Percentiles rank a stretch among this genome's conserved stretches.
Evolutionary conservation across 2,113 vertebrate genomes (phyloP).

Genomic region (Oxygymnocypris stewartii): DNA sequence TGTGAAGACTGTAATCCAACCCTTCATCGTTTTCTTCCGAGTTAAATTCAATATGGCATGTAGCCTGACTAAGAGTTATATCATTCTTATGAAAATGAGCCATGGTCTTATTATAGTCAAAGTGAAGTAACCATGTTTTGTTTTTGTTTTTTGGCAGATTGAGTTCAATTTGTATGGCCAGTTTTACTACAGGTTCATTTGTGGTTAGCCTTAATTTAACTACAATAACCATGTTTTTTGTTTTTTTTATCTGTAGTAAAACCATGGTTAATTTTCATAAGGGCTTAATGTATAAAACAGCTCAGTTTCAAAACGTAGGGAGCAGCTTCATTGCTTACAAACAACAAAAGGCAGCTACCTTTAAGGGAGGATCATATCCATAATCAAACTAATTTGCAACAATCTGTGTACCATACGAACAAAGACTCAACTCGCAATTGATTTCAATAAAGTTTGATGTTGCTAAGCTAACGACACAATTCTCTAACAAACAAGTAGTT

Average conservation of each 20-base stretch:
- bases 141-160: too few species aligned
- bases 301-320: neutral
- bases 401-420: too few species aligned
- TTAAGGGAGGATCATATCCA: neutral
- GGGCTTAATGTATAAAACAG: neutral
- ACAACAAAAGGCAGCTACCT: neutral
- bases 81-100: neutral
- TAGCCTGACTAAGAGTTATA: neutral
- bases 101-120: too few species aligned
- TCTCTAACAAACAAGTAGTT: neutral
- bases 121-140: too few species aligned
- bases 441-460: neutral
- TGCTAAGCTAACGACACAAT: neutral
- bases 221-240: too few species aligned
- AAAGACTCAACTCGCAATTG: neutral
- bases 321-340: neutral
- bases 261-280: too few species aligned
- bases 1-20: neutral
- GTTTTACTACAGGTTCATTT: neutral
- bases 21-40: neutral
- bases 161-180: neutral
- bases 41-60: neutral
- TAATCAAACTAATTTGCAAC: neutral
- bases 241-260: too few species aligned
- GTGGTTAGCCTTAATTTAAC: too few species aligned